Evolutionary conservation across 2,888 invertebrate genomes (phyloP).

Genomic region (Xestia rhomboidea): DNA sequence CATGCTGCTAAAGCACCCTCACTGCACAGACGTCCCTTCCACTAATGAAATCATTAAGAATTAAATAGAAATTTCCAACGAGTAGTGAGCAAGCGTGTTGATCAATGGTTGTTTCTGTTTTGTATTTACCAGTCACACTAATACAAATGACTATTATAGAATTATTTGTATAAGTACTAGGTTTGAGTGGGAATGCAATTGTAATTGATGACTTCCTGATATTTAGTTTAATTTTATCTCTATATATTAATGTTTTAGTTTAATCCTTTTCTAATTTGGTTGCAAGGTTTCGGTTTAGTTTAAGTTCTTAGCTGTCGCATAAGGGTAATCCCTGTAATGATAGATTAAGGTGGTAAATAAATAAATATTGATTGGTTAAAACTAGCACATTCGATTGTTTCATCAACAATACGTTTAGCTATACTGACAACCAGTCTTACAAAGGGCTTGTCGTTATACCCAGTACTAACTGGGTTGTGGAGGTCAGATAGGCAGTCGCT

Average conservation of each 20-base stretch:
- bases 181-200: background rate
- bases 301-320: too few species aligned
- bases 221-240: too few species aligned
- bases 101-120: background rate
- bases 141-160: background rate
- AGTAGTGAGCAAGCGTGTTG: background rate
- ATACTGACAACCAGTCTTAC: background rate
- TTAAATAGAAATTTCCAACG: slow-evolving; percentile 1
- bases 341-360: too few species aligned
- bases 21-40: slow-evolving; percentile 47
- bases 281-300: too few species aligned
- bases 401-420: background rate
- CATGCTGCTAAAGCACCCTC: slow-evolving; percentile 30
- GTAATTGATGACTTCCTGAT: background rate
- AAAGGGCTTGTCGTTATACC: background rate
- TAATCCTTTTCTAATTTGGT: too few species aligned
- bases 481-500: background rate
- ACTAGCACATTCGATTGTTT: background rate
- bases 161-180: background rate
- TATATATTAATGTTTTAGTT: too few species aligned
- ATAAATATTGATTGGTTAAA: background rate
- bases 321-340: too few species aligned
- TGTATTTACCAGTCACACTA: background rate
- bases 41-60: slow-evolving; percentile 43
- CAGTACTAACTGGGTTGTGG: background rate